Evolutionary conservation across 2,797 vertebrate species (phyloP), one percentile per base, ranked within the genome.

Genomic region (Neomorphus geoffroyi): DNA sequence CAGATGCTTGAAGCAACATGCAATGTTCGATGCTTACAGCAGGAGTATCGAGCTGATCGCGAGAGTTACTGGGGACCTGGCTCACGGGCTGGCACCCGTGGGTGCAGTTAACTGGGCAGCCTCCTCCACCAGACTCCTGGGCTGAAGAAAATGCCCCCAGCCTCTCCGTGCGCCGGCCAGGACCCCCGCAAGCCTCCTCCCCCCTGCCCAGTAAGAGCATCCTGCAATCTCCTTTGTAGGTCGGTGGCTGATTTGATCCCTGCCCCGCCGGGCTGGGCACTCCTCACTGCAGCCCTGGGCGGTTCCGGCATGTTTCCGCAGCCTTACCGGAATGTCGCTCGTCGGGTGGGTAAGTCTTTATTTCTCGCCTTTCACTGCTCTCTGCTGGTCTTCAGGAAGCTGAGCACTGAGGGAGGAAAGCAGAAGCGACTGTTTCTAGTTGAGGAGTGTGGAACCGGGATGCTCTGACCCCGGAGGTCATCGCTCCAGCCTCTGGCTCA

Each of bases 311-410:
- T n/a, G 80, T 6, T 35, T 37, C 18, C 12, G 60, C 56, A 43
- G 81, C 67, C 60, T 22, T 1, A 48, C 53, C 56, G 88, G 88
- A 95, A 88, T 64, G 93, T 64, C 48, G 92, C 93, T 9, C 56
- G 75, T 10, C 60, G 4, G 33, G 58, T 58, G 79, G 67, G 71
- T 35, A 2, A 12, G 58, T 9, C 46, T n/a, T 79, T 62, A 33
- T 94, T 92, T 81, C 86, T 62, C 94, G 91, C 87, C 89, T 73
- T 80, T 77, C 94, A 43, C 89, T 90, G 92, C 94, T 89, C 90
- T 78, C 93, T 95, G 92, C 94, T 91, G 95, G 92, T 37, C 57
- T 79, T 41, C 41, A 3, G 48, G 48, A 85, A 11, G 60, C 50
- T 23, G 78, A 88, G 78, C 93, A 13, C 64, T 21, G 72, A 18